phyloP scores from a whole-genome alignment of 2,797 vertebrate species.

The Poeciliopsis gracilis region DNA sequence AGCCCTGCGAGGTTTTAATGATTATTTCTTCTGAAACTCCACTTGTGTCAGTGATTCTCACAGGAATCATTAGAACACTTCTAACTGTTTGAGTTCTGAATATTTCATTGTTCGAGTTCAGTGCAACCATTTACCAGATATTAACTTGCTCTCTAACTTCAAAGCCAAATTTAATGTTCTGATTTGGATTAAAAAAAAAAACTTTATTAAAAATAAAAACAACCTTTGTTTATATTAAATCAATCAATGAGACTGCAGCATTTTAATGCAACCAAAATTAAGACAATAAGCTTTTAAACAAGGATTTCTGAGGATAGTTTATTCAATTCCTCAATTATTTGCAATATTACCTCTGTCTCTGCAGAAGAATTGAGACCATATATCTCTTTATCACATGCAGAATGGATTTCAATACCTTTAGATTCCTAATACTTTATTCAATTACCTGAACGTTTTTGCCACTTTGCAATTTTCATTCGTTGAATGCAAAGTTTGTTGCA shows the following conservation, averaged over 20 bases:
- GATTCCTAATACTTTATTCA: neutral
- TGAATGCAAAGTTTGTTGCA: neutral
- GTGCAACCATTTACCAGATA: constrained; percentile 15
- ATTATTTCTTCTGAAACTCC: constrained; percentile 36
- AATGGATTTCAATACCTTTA: neutral
- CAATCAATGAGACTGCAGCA: neutral
- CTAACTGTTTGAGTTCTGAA: constrained; percentile 30
- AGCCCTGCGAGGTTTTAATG: constrained; percentile 42
- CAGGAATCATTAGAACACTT: constrained; percentile 32
- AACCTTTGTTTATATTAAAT: neutral
- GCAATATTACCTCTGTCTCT: neutral
- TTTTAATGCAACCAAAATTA: neutral
- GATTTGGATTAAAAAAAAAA: constrained; percentile 11
- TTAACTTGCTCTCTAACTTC: constrained; percentile 27
- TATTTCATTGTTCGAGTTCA: constrained; percentile 32
- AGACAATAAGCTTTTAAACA: neutral
- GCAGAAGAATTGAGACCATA: neutral
- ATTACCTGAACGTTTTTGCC: neutral
- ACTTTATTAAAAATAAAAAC: constrained; percentile 25
- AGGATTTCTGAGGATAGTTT: neutral
- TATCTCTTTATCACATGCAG: neutral
- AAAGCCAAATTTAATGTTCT: constrained; percentile 5
- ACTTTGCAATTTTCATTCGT: neutral
- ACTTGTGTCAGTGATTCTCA: constrained; percentile 40
- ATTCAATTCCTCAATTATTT: neutral